Conservation (phyloP, 1,140 invertebrate species). For the Temnothorax longispinosus region DNA sequence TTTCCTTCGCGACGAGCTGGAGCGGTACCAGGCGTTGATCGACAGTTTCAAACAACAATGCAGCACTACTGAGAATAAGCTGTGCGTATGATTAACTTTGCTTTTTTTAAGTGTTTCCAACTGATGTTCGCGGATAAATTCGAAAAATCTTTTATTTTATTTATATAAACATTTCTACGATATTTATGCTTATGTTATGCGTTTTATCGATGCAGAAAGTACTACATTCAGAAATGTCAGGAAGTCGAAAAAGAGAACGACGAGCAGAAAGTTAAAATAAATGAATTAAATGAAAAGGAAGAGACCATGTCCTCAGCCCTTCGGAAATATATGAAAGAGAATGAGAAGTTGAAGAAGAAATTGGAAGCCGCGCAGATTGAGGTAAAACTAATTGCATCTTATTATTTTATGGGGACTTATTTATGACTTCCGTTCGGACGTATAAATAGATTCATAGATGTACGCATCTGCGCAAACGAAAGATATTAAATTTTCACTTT, state of each 20-base stretch:
- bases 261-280: conserved; percentile 25
- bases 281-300: background rate
- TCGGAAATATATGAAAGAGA: conserved; percentile 27
- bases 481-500: background rate
- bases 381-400: conserved; percentile 30
- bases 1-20: conserved; percentile 27
- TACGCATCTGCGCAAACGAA: background rate
- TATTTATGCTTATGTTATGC: background rate
- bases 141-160: background rate
- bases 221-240: conserved; percentile 31
- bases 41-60: conserved; percentile 11
- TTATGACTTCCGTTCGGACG: background rate
- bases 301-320: background rate
- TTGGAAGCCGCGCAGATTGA: conserved; percentile 33
- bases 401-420: background rate
- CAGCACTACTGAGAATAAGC: background rate
- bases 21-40: conserved; percentile 4
- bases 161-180: background rate
- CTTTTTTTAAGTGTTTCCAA: background rate
- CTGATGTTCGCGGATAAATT: background rate
- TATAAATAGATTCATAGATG: background rate
- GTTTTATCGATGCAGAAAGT: conserved; percentile 35
- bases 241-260: conserved; percentile 39
- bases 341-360: conserved; percentile 12
- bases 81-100: conserved; percentile 13